Conservation (phyloP, 2,888 invertebrate species). For the Eulithis testata region DNA sequence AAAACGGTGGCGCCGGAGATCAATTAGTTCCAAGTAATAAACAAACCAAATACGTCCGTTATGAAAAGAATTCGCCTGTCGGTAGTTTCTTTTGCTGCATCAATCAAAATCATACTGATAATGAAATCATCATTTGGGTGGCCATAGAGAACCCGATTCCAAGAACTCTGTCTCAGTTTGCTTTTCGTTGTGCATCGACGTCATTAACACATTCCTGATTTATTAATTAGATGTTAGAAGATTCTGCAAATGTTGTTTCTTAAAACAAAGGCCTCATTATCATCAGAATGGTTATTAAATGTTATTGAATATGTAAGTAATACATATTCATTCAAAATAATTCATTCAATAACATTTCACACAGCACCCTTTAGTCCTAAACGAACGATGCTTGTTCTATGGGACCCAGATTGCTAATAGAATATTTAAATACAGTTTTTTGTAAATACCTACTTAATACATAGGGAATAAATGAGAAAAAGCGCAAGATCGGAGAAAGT, state of each 20-base stretch:
- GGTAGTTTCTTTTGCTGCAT: constrained; percentile 79
- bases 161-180: constrained; percentile 65
- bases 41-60: constrained; percentile 76
- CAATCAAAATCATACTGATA: constrained; percentile 85
- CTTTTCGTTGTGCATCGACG: constrained; percentile 63
- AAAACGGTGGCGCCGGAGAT: constrained; percentile 80
- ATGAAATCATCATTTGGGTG: constrained; percentile 85
- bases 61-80: constrained; percentile 77
- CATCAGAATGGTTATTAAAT: neutral
- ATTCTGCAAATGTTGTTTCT: constrained; percentile 32
- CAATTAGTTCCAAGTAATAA: constrained; percentile 83
- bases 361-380: too few relatives aligned
- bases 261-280: constrained; percentile 22
- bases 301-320: too few relatives aligned
- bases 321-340: too few relatives aligned
- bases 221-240: constrained; percentile 77
- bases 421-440: too few relatives aligned
- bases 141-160: constrained; percentile 79
- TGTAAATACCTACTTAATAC: too few relatives aligned
- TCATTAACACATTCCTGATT: constrained; percentile 83
- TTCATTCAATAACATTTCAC: too few relatives aligned
- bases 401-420: too few relatives aligned
- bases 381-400: too few relatives aligned
- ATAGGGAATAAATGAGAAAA: too few relatives aligned
- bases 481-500: too few relatives aligned